These are phyloP conservation scores for Tribolium castaneum DNA, from an alignment of 1,140 invertebrate species.

Conservation along the genomic window DNA sequence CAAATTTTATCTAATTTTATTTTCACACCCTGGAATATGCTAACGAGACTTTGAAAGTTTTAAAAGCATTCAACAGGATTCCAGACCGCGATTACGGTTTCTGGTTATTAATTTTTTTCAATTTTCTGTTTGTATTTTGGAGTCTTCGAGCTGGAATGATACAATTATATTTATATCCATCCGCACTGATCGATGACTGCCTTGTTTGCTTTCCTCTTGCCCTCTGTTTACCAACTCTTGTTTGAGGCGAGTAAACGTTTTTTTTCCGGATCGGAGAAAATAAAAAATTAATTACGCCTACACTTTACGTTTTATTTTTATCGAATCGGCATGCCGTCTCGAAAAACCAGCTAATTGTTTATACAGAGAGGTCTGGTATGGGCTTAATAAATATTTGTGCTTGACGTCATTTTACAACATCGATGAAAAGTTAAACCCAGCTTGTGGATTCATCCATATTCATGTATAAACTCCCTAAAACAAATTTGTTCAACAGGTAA, in stretches of 20 bases:
- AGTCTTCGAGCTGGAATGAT: not conserved
- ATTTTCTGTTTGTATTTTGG: not conserved
- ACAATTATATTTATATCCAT: not conserved
- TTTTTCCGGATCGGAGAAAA: not conserved
- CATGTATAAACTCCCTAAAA: not conserved
- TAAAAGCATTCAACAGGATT: not conserved
- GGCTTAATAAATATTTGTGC: constrained; percentile 20
- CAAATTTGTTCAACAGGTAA: constrained; percentile 32
- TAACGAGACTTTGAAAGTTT: not conserved
- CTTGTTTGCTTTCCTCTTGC: not conserved
- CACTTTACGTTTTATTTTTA: not conserved
- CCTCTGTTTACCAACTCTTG: not conserved
- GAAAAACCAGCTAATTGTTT: constrained; percentile 6
- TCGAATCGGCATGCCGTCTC: not conserved
- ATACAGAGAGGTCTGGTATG: constrained; percentile 15
- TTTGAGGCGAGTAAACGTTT: not conserved
- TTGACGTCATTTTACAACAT: constrained; percentile 14
- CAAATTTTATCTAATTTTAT: not conserved
- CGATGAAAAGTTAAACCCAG: constrained; percentile 9
- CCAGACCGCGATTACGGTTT: not conserved
- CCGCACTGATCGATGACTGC: not conserved
- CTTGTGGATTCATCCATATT: constrained; percentile 4
- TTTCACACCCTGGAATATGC: not conserved
- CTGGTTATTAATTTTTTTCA: not conserved
- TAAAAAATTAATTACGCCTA: not conserved